Conservation (phyloP, 1,140 invertebrate species). For the Orchesella cincta region DNA sequence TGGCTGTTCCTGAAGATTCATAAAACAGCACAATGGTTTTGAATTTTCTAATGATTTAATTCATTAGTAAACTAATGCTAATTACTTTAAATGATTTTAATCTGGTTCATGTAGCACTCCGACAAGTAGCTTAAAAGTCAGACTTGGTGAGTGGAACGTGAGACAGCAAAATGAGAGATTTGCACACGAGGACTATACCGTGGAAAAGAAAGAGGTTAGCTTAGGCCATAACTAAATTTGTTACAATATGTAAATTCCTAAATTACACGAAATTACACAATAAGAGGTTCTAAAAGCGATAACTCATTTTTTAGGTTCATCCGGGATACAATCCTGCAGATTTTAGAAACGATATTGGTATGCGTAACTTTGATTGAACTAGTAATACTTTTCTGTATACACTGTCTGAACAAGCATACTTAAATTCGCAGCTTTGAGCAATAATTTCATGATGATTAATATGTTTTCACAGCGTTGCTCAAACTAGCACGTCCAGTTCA, state of each 20-base stretch:
- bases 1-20: background rate
- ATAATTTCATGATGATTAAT: background rate
- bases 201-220: constrained; percentile 80
- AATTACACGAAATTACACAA: no score
- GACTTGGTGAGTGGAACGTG: constrained; percentile 89
- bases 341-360: constrained; percentile 84
- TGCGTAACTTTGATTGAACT: background rate
- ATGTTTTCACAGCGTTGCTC: background rate
- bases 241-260: constrained; percentile 27
- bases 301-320: constrained; percentile 64
- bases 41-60: background rate
- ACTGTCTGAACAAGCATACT: no score
- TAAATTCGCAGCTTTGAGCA: background rate
- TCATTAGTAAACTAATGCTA: background rate
- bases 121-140: constrained; percentile 79
- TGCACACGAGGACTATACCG: constrained; percentile 81
- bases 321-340: constrained; percentile 83
- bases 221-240: background rate
- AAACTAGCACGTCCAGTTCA: constrained; percentile 51
- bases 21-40: background rate
- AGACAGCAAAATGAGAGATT: constrained; percentile 76
- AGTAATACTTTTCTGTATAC: no score
- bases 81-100: background rate
- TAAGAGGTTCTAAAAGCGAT: no score
- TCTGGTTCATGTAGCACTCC: constrained; percentile 64